Base-by-base conservation (phyloP, 1,140 invertebrate genomes). In the Eciton burchellii region DNA sequence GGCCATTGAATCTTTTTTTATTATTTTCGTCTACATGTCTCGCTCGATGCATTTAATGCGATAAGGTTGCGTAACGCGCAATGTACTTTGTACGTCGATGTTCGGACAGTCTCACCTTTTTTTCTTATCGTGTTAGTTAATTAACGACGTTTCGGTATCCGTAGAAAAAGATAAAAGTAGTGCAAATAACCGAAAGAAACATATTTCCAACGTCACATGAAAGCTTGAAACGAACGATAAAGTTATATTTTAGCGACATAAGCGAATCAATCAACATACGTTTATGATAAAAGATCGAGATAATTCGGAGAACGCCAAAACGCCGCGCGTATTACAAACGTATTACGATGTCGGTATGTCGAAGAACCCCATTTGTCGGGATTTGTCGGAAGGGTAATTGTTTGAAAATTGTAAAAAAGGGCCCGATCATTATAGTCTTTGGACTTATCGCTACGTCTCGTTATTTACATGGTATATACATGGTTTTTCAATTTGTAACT, bases 401-500 rank as follows among this genome's bases (percentile, higher is more conserved):
- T 60, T 6, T 83, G 52, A 49, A 77, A 79, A 79, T 65, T 19
- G 84, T 87, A 86, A 84, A 84, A 86, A 87, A 86, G 60, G 62
- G 70, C 74, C n/a, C 57, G 59, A 84, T 56, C 26, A 43, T 82
- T 73, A 59, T 82, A 72, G 29, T 57, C 52, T 54, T 74, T 66
- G n/a, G n/a, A 76, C 66, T 86, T 86, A 86, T 3, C 26, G 56
- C 59, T 87, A 87, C 41, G 11, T 14, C 52, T 74, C 35, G 47
- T 54, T 89, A 89, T 91, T 81, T 90, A 88, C 87, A 91, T 41
- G 24, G 76, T 89, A 90, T 90, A 81, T 91, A 90, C 89, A 91
- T 19, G 49, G n/a, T n/a, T n/a, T 89, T 89, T 35, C 35, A 65
- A 21, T 57, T 72, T 77, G 82, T 79, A 21, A n/a, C 4, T 45